phyloP scores from a whole-genome alignment of 2,113 vertebrate species.

The Clarias macrocephalus region DNA sequence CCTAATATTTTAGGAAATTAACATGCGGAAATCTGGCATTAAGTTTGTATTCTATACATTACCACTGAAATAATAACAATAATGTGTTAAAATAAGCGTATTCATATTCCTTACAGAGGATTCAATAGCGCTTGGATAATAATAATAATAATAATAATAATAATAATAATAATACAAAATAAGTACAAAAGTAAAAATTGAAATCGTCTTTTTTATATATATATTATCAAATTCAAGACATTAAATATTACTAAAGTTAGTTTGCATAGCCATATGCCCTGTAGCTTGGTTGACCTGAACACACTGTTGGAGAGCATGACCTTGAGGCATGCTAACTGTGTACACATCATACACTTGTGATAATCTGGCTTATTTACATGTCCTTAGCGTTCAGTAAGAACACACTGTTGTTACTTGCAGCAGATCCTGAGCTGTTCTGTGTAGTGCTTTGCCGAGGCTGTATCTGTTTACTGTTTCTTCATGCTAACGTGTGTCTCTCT shows the following conservation, averaged over 20 bases:
- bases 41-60: too few relatives aligned
- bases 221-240: background rate
- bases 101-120: too few relatives aligned
- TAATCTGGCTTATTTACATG: constrained; percentile 8
- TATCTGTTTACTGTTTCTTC: constrained; percentile 27
- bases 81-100: too few relatives aligned
- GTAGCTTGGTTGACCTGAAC: background rate
- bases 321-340: constrained; percentile 5
- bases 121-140: too few relatives aligned
- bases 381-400: background rate
- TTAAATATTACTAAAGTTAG: background rate
- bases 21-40: too few relatives aligned
- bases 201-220: background rate
- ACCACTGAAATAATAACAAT: too few relatives aligned
- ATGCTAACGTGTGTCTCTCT: constrained; percentile 67
- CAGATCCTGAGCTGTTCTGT: background rate
- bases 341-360: background rate
- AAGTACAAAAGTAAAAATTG: background rate
- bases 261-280: background rate
- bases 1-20: too few relatives aligned
- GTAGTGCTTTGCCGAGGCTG: background rate
- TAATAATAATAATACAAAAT: background rate
- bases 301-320: background rate
- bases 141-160: too few relatives aligned
- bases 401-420: background rate